A percentile compares a stretch with the other conserved stretches of the same genome.
phyloP scores from a whole-genome alignment of 2,113 vertebrate species.

The Perca schrenkii region DNA sequence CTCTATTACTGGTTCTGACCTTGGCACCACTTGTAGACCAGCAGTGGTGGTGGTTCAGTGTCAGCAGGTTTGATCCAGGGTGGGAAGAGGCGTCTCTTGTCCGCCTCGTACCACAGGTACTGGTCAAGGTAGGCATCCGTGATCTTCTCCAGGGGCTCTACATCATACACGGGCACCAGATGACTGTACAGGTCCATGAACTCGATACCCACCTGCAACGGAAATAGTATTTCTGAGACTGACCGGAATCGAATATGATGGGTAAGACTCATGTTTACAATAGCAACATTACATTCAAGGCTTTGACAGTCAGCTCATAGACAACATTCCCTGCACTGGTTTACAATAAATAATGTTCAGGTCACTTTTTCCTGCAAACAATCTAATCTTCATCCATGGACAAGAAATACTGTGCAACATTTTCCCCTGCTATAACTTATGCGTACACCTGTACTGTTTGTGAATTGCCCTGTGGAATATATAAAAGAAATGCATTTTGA shows the following conservation, averaged over 20 bases:
- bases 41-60: conserved; percentile 95
- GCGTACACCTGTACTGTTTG: not conserved
- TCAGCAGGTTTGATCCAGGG: conserved; percentile 99
- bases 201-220: conserved; percentile 95
- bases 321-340: not conserved
- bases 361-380: not conserved
- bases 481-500: not conserved
- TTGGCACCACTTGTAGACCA: conserved; percentile 99
- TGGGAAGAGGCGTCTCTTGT: conserved; percentile 96
- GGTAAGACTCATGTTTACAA: not conserved
- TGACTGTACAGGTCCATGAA: conserved; percentile 99
- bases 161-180: conserved; percentile 97
- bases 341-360: not conserved
- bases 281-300: not conserved
- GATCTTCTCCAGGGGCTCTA: conserved; percentile 98
- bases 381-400: not conserved
- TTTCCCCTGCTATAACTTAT: not conserved
- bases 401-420: not conserved
- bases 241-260: not conserved
- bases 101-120: conserved; percentile 98
- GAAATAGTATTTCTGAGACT: not conserved
- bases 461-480: not conserved
- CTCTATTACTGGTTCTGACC: conserved; percentile 79
- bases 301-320: not conserved
- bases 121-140: conserved; percentile 98